Evolutionary conservation across 2,888 invertebrate species (phyloP).

Genomic region (Adelphocoris suturalis): DNA sequence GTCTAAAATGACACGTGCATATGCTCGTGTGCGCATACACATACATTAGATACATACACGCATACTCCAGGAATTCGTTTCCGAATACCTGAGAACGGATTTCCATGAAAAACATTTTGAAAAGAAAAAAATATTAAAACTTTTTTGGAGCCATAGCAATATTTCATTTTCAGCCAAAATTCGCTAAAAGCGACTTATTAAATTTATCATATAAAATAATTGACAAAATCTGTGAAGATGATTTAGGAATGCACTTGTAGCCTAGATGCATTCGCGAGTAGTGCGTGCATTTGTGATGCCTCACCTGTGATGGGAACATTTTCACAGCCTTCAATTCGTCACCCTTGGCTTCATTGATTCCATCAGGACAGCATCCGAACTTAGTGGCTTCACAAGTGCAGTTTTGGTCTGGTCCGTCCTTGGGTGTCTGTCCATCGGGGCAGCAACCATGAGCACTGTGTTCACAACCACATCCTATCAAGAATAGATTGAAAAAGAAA

Average conservation of each 20-base stretch:
- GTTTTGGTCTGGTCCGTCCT: constrained; percentile 85
- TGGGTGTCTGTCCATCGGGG: constrained; percentile 89
- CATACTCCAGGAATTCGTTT: too few species aligned
- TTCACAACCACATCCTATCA: constrained; percentile 87
- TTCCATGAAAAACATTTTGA: too few species aligned
- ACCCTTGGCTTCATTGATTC: constrained; percentile 87
- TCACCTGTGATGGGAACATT: constrained; percentile 78
- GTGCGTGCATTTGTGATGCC: background rate
- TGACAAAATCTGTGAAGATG: too few species aligned
- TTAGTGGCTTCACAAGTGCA: constrained; percentile 90
- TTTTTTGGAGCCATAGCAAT: too few species aligned
- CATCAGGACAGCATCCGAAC: constrained; percentile 93
- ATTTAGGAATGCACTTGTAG: background rate
- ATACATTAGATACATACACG: too few species aligned
- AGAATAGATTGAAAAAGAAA: constrained; percentile 55
- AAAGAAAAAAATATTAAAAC: too few species aligned
- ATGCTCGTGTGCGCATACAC: too few species aligned
- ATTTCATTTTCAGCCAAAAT: too few species aligned
- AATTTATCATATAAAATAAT: too few species aligned
- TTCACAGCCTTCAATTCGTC: constrained; percentile 90
- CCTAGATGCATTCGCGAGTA: background rate
- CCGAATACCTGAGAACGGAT: too few species aligned
- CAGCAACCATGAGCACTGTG: constrained; percentile 90
- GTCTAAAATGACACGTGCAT: too few species aligned
- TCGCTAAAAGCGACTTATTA: too few species aligned